These are phyloP conservation scores for Malurus elegans DNA, from an alignment of 2,113 vertebrate species.

Conservation along the genomic window DNA sequence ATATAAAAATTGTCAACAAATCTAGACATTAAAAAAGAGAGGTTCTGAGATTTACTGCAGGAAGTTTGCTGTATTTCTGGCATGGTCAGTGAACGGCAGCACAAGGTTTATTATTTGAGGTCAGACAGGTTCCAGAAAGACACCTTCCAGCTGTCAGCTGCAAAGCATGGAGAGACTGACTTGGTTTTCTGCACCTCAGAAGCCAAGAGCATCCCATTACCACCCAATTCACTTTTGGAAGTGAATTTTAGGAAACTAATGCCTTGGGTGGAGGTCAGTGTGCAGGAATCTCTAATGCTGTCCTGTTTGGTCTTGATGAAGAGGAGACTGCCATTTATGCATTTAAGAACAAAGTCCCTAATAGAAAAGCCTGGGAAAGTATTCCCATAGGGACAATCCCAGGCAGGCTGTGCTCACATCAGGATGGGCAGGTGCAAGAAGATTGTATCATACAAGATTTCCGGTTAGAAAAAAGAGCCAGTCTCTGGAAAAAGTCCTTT, in stretches of 20 bases:
- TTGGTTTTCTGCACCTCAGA: fast-evolving
- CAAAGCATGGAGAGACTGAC: neutral
- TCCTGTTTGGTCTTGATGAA: neutral
- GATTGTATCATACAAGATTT: neutral
- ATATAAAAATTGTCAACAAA: neutral
- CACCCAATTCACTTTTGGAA: neutral
- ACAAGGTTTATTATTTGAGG: neutral
- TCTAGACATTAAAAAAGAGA: neutral
- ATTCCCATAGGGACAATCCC: neutral
- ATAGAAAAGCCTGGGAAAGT: neutral
- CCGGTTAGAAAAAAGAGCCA: neutral
- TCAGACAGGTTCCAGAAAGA: neutral
- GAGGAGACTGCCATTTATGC: neutral
- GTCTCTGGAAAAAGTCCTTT: neutral
- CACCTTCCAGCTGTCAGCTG: neutral
- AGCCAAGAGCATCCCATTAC: neutral
- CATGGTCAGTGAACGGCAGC: neutral
- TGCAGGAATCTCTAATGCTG: neutral
- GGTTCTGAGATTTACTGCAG: neutral
- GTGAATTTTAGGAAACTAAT: neutral
- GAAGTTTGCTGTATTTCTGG: neutral
- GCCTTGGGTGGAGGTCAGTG: too few relatives aligned
- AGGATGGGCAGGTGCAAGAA: neutral
- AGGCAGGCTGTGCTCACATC: neutral
- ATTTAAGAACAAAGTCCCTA: neutral